Conservation (phyloP, 1,140 invertebrate species). For the Spodoptera litura region DNA sequence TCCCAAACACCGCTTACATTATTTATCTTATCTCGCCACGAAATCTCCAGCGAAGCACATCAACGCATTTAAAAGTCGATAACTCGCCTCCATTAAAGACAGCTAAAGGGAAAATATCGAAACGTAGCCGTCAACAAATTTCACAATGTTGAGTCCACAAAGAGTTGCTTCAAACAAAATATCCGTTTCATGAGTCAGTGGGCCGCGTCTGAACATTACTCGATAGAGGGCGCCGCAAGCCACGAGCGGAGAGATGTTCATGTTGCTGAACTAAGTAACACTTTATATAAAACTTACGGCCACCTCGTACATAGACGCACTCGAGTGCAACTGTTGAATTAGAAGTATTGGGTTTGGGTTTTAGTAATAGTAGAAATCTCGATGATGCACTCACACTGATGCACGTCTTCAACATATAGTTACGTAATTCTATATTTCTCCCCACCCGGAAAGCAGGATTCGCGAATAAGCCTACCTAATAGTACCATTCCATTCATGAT, state of each 20-base stretch:
- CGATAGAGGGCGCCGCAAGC: background rate
- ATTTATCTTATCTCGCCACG: too few species aligned
- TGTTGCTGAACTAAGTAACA: background rate
- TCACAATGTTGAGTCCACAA: slow-evolving; percentile 40
- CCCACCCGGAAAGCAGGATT: too few species aligned
- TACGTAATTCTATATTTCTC: too few species aligned
- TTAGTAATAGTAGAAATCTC: too few species aligned
- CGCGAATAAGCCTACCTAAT: too few species aligned
- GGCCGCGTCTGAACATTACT: slow-evolving; percentile 34
- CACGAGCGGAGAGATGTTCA: background rate
- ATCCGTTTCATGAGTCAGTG: slow-evolving; percentile 37
- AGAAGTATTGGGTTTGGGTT: too few species aligned
- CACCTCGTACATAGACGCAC: background rate
- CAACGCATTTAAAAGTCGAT: slow-evolving; percentile 6
- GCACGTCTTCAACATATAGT: too few species aligned
- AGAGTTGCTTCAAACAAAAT: slow-evolving; percentile 42
- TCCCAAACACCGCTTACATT: too few species aligned
- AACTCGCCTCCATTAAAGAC: slow-evolving; percentile 12
- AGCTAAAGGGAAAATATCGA: slow-evolving; percentile 23
- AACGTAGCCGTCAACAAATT: slow-evolving; percentile 23
- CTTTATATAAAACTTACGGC: background rate
- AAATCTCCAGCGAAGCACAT: background rate
- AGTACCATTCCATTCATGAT: too few species aligned
- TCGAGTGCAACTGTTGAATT: too few species aligned
- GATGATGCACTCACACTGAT: too few species aligned